A percentile compares a stretch with the other conserved stretches of the same genome.
These are phyloP conservation scores for Callinectes sapidus DNA, from an alignment of 2,888 invertebrate species.

Conservation along the genomic window DNA sequence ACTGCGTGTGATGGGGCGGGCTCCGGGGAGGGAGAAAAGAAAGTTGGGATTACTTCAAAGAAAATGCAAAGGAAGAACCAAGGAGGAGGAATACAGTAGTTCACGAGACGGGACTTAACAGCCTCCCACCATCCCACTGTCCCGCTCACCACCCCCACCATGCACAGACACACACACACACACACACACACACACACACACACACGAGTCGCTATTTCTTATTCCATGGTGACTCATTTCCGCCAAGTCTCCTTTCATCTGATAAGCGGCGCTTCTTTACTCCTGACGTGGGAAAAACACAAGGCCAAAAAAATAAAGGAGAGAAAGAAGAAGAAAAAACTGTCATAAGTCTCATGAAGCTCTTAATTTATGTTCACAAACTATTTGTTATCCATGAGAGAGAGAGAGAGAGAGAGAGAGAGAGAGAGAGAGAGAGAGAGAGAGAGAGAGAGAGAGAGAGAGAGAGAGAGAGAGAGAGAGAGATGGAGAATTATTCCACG, in stretches of 20 bases:
- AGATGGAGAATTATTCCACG: neutral
- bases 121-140: neutral
- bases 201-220: neutral
- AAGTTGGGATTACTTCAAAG: neutral
- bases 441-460: neutral
- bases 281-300: neutral
- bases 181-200: no score
- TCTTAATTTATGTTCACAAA: neutral
- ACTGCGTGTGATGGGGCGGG: neutral
- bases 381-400: neutral
- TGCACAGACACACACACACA: no score
- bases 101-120: neutral
- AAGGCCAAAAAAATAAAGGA: neutral
- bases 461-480: no score
- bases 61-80: neutral
- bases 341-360: neutral
- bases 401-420: conserved; percentile 1
- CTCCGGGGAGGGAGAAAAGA: neutral
- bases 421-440: conserved; percentile 1
- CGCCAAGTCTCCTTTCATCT: neutral
- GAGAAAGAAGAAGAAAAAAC: neutral
- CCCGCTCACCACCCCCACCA: neutral
- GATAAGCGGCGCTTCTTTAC: neutral
- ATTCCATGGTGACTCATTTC: neutral
- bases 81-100: neutral